Evolutionary conservation across 2,113 vertebrate genomes (phyloP), one percentile per base, ranked within the genome.

Genomic region (Catagonus wagneri): DNA sequence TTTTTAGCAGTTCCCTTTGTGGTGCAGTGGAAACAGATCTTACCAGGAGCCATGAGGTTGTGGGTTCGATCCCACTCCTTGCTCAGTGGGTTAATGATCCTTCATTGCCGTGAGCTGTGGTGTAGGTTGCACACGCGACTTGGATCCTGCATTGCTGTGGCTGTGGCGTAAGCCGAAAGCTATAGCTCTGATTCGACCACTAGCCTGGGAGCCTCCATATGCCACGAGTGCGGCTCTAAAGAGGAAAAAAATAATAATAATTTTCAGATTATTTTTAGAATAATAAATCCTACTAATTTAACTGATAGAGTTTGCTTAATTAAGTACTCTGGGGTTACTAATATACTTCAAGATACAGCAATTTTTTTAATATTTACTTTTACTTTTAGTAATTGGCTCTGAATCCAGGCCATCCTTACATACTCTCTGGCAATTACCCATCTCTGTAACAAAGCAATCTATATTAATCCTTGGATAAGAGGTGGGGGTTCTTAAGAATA

Each of bases 321-420:
- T 85, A 88, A 71, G 20, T 81, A 60, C 19, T 74, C 17, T 65
- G 32, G 6, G 11, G 1, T 61, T 93, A 72, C 56, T 95, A 83
- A 56, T 79, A 56, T 83, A 74, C n/a, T 91, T 95, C 3, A 93
- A 88, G 50, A 52, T n/a, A 92, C 2, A 87, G 50, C 32, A 79
- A 72, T 81, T 76, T 94, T 76, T 39, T 63, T 56, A 76, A 88
- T 3, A 56, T 83, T 92, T 92, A 85, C 20, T 81, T 76, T 22
- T 83, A 19, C 32, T 96, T 93, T 80, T 93, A 79, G 29, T 78
- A 80, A 56, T 84, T 27, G 94, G 34, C 34, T 96, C 84, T 93
- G 44, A 94, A 93, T 87, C 29, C 60, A 84, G 63, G 2, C 36
- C 75, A 78, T 74, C 19, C 92, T 71, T 84, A 95, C 34, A 75